Evolutionary conservation across 2,113 vertebrate species (phyloP), one percentile per base, ranked within the genome.

Genomic region (Oreotrochilus melanogaster): DNA sequence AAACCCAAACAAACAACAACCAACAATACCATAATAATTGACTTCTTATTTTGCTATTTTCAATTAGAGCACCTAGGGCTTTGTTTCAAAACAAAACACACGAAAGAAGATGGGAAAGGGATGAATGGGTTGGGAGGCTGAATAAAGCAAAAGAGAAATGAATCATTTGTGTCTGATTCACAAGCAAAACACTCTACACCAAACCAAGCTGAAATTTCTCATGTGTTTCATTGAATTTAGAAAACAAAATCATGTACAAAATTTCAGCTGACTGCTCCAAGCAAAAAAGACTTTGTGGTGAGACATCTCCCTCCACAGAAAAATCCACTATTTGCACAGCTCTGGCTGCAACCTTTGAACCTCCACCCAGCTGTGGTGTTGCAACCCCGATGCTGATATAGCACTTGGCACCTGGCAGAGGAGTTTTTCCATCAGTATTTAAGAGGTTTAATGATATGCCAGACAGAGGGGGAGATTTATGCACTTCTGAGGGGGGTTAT

Each of bases 381-480:
- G 92, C 60, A 96, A 75, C 24, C n/a, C 19, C 25, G n/a, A 7
- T 73, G 71, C 67, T 88, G 72, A 5, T 37, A 35, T 42, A 9
- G 66, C 3, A 3, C 33, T 61, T 56, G 48, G 65, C 80, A 79
- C 58, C 70, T 70, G 58, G 84, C 58, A 50, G n/a, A 72, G 62
- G 86, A 74, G 39, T 54, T 93, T 89, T 80, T 64, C 86, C 62
- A 24, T 31, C 60, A 42, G 21, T 18, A 6, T 79, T 95, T 37
- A 37, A 60, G 69, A 64, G 51, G 62, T 90, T 86, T 95, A 85
- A 89, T 69, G 47, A 65, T 30, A 91, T 62, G 60, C 75, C 2
- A 25, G 18, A 58, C 48, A 86, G 22, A 88, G 74, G 18, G 31
- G 31, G 73, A 84, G 80, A 94, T 96, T 95, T 93, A 97, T 96